phyloP scores from a whole-genome alignment of 2,797 vertebrate genomes.

The Anabacerthia variegaticeps region DNA sequence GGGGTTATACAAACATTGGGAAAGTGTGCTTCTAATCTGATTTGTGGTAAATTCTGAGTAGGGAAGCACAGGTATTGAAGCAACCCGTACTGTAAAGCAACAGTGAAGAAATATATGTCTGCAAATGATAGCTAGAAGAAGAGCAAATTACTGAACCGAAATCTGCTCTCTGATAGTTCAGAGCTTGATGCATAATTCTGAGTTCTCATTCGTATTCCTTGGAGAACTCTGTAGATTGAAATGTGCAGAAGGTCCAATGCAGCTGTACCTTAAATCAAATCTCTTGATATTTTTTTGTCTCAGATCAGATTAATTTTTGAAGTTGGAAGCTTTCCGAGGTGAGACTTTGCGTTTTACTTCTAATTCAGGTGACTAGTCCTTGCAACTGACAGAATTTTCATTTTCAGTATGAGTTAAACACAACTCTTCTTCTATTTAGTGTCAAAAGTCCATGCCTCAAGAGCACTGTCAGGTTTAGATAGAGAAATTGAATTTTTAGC shows the following conservation, averaged over 20 bases:
- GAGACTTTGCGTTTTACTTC: neutral
- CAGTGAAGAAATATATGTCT: neutral
- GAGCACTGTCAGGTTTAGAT: neutral
- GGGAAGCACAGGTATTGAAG: neutral
- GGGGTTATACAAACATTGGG: neutral
- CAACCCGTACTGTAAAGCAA: neutral
- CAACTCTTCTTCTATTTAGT: neutral
- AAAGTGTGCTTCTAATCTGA: neutral
- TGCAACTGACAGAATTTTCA: neutral
- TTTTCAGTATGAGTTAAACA: neutral
- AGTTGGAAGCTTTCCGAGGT: neutral
- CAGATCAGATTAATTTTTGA: conserved; percentile 20
- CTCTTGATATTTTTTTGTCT: conserved; percentile 2
- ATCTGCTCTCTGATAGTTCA: neutral
- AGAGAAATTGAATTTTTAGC: neutral
- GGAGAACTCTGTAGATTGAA: neutral
- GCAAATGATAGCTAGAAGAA: neutral
- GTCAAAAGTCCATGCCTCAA: neutral
- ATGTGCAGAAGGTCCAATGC: neutral
- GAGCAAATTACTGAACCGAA: neutral
- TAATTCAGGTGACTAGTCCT: neutral
- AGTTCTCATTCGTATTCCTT: neutral
- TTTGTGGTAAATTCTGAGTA: neutral
- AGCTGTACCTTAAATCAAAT: neutral
- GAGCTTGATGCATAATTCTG: neutral